Evolutionary conservation across 2,888 invertebrate genomes (phyloP).

Genomic region (Caenorhabditis sp.): DNA sequence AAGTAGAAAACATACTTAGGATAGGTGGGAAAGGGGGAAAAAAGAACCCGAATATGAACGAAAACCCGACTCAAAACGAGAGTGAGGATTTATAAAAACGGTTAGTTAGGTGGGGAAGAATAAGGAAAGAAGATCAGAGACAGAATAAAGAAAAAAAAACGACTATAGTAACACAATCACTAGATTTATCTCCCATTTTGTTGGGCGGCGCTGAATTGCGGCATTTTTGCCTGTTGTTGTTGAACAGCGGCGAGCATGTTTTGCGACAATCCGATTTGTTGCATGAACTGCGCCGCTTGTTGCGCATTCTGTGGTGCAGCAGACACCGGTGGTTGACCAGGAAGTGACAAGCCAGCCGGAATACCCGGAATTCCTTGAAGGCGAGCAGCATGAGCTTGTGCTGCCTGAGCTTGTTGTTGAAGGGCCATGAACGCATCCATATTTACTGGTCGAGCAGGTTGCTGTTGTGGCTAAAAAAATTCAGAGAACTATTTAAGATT

Average conservation of each 20-base stretch:
- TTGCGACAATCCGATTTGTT: not conserved
- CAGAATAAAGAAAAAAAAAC: not conserved
- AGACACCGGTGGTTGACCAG: not conserved
- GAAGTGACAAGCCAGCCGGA: not conserved
- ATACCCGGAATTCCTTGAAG: not conserved
- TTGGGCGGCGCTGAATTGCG: not conserved
- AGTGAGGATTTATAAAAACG: not conserved
- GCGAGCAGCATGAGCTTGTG: not conserved
- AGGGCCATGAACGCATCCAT: slow-evolving; percentile 5
- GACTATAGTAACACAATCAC: not conserved
- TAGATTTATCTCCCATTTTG: not conserved
- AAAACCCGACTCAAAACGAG: not conserved
- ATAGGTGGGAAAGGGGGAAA: not conserved
- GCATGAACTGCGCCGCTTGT: not conserved
- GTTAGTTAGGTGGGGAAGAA: too few relatives aligned
- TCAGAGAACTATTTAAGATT: not conserved
- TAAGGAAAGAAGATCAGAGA: not conserved
- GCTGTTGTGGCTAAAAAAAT: slow-evolving; percentile 2
- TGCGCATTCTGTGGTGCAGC: not conserved
- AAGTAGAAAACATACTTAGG: not conserved
- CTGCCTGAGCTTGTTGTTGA: slow-evolving; percentile 3
- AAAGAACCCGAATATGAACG: not conserved
- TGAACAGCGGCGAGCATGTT: not conserved
- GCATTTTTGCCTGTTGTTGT: not conserved
- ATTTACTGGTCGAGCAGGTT: not conserved